Percentiles rank a stretch among this genome's conserved stretches.
Evolutionary conservation across 2,797 vertebrate genomes (phyloP).

Genomic region (Typhlichthys subterraneus): DNA sequence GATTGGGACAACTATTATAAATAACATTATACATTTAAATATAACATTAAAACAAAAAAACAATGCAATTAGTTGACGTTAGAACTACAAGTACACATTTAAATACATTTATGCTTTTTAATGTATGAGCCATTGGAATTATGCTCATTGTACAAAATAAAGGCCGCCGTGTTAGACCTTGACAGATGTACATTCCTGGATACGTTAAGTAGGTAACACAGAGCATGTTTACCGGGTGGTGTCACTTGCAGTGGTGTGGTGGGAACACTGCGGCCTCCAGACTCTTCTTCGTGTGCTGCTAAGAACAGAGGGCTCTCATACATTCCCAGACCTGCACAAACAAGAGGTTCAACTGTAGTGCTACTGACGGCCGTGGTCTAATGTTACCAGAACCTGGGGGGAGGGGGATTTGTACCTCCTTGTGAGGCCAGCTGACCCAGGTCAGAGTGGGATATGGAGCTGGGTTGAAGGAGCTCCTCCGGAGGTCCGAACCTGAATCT

Average conservation of each 20-base stretch:
- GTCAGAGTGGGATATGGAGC: conserved; percentile 88
- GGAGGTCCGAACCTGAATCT: conserved; percentile 89
- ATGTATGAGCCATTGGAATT: no score
- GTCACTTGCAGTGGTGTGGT: conserved; percentile 88
- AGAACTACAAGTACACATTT: no score
- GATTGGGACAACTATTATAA: no score
- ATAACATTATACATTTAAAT: no score
- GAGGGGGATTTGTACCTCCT: conserved; percentile 81
- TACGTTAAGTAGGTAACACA: no score
- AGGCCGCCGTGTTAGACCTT: no score
- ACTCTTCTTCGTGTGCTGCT: conserved; percentile 89
- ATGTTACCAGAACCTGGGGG: no score
- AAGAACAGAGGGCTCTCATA: conserved; percentile 91
- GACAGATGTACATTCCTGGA: no score
- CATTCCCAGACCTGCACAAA: conserved; percentile 87
- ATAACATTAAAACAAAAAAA: no score
- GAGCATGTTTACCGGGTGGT: conserved; percentile 81
- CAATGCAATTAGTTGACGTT: no score
- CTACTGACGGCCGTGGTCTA: background rate
- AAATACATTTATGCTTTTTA: no score
- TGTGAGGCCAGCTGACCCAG: conserved; percentile 93
- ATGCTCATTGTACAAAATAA: no score
- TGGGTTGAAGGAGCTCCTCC: conserved; percentile 90
- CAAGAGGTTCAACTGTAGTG: background rate
- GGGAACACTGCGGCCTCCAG: conserved; percentile 93